Conservation (phyloP, 2,113 vertebrate genomes). For the Actenoides lindsayi region DNA sequence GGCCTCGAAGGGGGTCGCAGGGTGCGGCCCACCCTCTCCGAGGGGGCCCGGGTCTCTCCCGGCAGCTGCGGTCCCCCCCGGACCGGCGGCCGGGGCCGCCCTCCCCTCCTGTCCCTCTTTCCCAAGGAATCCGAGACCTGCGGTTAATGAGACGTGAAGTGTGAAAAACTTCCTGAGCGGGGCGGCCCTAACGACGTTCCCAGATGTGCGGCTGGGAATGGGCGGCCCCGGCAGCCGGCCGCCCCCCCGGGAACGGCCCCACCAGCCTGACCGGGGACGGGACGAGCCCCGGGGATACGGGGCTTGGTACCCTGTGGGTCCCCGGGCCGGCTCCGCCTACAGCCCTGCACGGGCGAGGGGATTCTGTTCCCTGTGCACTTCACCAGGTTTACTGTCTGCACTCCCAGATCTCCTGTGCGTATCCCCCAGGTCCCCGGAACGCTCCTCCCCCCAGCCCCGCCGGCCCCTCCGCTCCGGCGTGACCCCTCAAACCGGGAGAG, state of each 20-base stretch:
- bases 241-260: background rate
- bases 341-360: rapidly evolving
- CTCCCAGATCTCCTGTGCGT: background rate
- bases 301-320: background rate
- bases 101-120: conserved; percentile 65
- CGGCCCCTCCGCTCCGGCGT: background rate
- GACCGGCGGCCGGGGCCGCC: background rate
- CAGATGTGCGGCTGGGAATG: conserved; percentile 85
- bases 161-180: conserved; percentile 92
- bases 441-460: background rate
- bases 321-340: background rate
- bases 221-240: background rate
- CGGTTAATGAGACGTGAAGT: conserved; percentile 98
- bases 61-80: background rate
- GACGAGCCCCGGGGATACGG: rapidly evolving
- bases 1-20: background rate
- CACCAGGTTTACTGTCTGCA: background rate
- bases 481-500: background rate
- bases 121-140: conserved; percentile 87
- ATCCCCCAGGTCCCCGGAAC: background rate
- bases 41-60: background rate
- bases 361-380: background rate
- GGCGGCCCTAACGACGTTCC: conserved; percentile 89
- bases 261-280: background rate
- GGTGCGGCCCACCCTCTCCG: background rate